Percentiles rank a stretch among this genome's conserved stretches.
Evolutionary conservation across 1,140 invertebrate species (phyloP).

Genomic region (Colletes latitarsis): DNA sequence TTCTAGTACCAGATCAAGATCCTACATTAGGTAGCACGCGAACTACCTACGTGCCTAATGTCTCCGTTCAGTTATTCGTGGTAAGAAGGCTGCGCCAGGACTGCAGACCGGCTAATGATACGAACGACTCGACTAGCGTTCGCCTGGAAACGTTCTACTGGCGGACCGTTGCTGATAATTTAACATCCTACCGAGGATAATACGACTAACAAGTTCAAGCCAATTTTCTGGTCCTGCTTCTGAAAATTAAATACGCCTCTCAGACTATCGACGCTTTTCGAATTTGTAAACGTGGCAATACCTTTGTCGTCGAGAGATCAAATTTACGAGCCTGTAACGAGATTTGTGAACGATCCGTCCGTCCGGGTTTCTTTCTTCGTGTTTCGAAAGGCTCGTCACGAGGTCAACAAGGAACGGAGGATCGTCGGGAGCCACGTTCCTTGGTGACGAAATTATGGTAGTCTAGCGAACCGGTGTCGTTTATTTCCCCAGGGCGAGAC

Average conservation of each 20-base stretch:
- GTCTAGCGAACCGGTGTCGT: constrained; percentile 49
- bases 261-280: too few relatives aligned
- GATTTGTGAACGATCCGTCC: constrained; percentile 12
- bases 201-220: too few relatives aligned
- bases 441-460: constrained; percentile 55
- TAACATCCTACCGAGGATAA: too few relatives aligned
- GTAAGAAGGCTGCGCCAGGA: constrained; percentile 28
- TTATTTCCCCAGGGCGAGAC: constrained; percentile 57
- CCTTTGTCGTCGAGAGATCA: constrained; percentile 29
- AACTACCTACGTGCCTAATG: constrained; percentile 50
- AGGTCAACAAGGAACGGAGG: not conserved
- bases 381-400: not conserved
- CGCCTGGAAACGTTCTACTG: constrained; percentile 8
- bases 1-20: constrained; percentile 41
- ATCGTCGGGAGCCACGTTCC: constrained; percentile 32
- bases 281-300: not conserved
- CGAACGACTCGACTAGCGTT: constrained; percentile 22
- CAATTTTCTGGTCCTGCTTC: too few relatives aligned
- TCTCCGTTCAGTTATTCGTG: constrained; percentile 39
- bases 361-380: not conserved
- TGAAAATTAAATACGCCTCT: too few relatives aligned
- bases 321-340: constrained; percentile 42
- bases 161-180: not conserved
- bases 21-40: constrained; percentile 42
- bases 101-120: constrained; percentile 39